phyloP scores from a whole-genome alignment of 2,888 invertebrate species.

The Himalopsyche japonica region DNA sequence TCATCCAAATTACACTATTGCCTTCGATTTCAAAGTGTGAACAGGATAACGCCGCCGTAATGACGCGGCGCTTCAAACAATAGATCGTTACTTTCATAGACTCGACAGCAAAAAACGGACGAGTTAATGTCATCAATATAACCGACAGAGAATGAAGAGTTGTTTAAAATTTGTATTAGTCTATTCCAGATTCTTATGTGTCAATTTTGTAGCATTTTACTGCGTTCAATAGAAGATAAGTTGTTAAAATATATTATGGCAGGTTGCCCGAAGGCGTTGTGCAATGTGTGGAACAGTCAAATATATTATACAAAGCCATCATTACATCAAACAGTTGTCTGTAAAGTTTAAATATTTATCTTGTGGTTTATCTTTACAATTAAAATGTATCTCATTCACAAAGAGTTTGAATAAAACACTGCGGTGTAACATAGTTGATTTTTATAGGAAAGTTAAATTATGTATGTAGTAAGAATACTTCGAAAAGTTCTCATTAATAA shows the following conservation, averaged over 20 bases:
- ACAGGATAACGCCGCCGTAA: background rate
- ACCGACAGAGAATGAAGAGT: slow-evolving; percentile 60
- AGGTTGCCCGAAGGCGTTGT: background rate
- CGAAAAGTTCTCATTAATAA: slow-evolving; percentile 61
- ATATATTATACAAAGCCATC: background rate
- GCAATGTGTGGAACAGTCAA: background rate
- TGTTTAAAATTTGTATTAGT: slow-evolving; percentile 54
- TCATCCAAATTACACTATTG: slow-evolving; percentile 24
- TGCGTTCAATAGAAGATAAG: slow-evolving; percentile 60
- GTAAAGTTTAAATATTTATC: background rate
- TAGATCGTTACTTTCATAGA: background rate
- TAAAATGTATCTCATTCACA: background rate
- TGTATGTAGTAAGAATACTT: slow-evolving; percentile 62
- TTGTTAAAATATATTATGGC: slow-evolving; percentile 46
- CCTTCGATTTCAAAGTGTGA: slow-evolving; percentile 30
- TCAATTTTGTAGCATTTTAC: slow-evolving; percentile 64
- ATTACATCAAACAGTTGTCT: background rate
- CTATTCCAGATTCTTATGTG: slow-evolving; percentile 65
- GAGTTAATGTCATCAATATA: slow-evolving; percentile 43
- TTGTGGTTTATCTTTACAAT: background rate
- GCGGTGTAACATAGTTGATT: slow-evolving; percentile 38
- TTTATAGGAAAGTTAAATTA: slow-evolving; percentile 48
- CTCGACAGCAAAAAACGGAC: background rate
- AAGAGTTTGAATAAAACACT: slow-evolving; percentile 22
- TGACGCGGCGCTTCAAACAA: background rate